These are phyloP conservation scores for Melospiza melodia DNA, from an alignment of 2,113 vertebrate genomes.

Conservation along the genomic window DNA sequence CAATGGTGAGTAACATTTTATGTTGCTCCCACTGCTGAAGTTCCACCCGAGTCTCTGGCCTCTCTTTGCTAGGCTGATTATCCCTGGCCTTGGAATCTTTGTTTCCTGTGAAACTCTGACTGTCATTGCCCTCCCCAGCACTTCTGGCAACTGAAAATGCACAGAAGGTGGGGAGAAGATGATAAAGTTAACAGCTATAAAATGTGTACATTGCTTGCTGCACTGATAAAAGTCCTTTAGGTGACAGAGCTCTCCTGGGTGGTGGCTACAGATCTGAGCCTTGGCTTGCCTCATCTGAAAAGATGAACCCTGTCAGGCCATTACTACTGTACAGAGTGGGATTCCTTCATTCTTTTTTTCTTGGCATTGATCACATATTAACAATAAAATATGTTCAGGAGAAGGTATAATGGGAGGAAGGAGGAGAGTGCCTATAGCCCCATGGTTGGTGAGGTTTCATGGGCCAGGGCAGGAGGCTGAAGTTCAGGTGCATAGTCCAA, in stretches of 20 bases:
- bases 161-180: not conserved
- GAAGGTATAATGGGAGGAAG: not conserved
- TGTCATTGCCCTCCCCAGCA: not conserved
- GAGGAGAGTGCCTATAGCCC: not conserved
- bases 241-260: not conserved
- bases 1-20: not conserved
- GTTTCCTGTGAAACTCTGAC: not conserved
- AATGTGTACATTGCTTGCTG: not conserved
- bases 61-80: not conserved
- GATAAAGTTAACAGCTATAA: not conserved
- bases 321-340: not conserved
- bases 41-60: fast-evolving
- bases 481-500: slow-evolving; percentile 20
- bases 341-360: not conserved
- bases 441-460: not conserved
- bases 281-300: not conserved
- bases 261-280: not conserved
- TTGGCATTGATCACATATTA: not conserved
- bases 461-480: not conserved
- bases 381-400: not conserved
- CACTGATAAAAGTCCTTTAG: not conserved
- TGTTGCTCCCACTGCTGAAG: not conserved
- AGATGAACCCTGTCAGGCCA: not conserved
- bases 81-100: not conserved
- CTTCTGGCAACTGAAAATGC: not conserved